Evolutionary conservation across 92 coral and sea anemone species (phyloP).

Genomic region (Porites evermanni): DNA sequence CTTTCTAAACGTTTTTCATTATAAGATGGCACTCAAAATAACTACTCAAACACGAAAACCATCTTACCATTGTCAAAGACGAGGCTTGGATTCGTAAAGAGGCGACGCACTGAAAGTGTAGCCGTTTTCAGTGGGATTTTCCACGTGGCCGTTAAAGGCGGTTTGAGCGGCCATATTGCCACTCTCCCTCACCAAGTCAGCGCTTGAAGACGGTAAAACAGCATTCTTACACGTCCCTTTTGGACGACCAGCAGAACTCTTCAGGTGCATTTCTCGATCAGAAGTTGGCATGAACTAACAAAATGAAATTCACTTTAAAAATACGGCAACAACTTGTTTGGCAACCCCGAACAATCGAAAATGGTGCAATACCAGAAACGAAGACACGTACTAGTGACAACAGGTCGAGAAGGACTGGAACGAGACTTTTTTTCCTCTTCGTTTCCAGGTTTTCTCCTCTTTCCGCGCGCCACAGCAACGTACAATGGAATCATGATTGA

Average conservation of each 20-base stretch:
- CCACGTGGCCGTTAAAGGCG: conserved; percentile 43
- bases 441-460: too few relatives aligned
- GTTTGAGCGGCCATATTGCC: conserved; percentile 61
- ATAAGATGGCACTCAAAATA: not conserved
- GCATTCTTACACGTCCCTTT: conserved; percentile 68
- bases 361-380: conserved; percentile 29
- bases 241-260: conserved; percentile 84
- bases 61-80: conserved; percentile 94
- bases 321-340: conserved; percentile 4
- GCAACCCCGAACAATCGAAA: not conserved
- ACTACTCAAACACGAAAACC: not conserved
- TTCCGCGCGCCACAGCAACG: too few relatives aligned
- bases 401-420: conserved; percentile 11
- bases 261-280: conserved; percentile 74
- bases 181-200: conserved; percentile 32
- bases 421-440: not conserved
- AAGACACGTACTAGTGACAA: not conserved
- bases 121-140: conserved; percentile 29
- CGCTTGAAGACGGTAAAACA: conserved; percentile 28
- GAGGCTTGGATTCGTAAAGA: conserved; percentile 96
- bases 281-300: not conserved
- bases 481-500: too few relatives aligned
- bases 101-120: conserved; percentile 68
- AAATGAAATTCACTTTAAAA: not conserved
- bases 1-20: too few relatives aligned